These are phyloP conservation scores for Serranus cabrilla DNA, from an alignment of 2,797 vertebrate genomes.

Conservation along the genomic window DNA sequence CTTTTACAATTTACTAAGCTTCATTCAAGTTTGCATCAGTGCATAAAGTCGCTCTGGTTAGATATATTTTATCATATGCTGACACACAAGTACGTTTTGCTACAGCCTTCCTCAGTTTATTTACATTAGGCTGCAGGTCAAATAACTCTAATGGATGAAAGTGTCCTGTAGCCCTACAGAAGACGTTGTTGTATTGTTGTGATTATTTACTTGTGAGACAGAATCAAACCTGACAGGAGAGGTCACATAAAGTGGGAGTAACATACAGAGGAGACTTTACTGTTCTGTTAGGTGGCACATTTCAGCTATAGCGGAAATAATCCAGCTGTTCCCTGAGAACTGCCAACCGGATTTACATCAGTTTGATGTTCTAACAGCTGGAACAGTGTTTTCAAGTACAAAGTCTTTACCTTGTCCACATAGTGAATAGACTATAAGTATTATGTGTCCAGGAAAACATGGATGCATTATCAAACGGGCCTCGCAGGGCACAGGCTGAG, in stretches of 20 bases:
- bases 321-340: background rate
- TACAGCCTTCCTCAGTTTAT: background rate
- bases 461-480: too few species aligned
- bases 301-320: background rate
- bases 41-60: background rate
- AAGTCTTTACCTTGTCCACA: background rate
- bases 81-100: background rate
- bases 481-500: too few species aligned
- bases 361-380: slow-evolving; percentile 8
- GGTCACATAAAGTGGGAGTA: background rate
- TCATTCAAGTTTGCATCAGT: background rate
- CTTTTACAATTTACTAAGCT: slow-evolving; percentile 34
- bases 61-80: background rate
- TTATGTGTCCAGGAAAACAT: background rate
- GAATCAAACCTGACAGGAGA: background rate
- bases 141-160: background rate
- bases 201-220: background rate
- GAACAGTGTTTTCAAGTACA: background rate
- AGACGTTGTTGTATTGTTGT: background rate
- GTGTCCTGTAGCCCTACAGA: background rate
- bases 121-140: background rate
- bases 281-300: background rate
- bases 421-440: background rate
- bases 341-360: background rate
- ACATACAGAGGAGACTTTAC: background rate